These are phyloP conservation scores for Steromphala cineraria DNA, from an alignment of 2,888 invertebrate genomes.

Conservation along the genomic window DNA sequence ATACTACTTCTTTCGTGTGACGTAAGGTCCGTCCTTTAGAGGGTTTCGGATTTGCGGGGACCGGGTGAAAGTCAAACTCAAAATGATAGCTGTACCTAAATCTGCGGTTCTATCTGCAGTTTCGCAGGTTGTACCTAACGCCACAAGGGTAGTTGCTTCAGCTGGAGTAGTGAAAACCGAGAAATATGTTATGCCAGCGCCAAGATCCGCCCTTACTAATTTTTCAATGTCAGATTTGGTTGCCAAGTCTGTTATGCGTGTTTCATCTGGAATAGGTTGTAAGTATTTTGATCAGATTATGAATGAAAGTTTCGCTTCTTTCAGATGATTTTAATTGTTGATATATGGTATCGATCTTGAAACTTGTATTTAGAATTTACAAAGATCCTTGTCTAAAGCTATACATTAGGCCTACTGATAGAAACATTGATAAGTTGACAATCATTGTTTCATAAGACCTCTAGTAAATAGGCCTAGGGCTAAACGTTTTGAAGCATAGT, in stretches of 20 bases:
- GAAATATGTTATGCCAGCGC: conserved; percentile 34
- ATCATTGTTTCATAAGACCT: background rate
- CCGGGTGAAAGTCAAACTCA: conserved; percentile 24
- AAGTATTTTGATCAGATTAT: background rate
- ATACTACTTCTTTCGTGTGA: background rate
- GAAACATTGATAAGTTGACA: background rate
- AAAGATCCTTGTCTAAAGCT: background rate
- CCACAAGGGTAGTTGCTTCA: conserved; percentile 44
- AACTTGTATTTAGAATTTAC: background rate
- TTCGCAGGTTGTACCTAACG: conserved; percentile 53
- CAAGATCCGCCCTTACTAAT: conserved; percentile 29
- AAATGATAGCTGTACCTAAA: conserved; percentile 56
- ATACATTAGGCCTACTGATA: too few species aligned
- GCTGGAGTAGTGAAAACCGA: conserved; percentile 39
- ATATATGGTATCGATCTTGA: background rate
- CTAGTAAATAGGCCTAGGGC: too few species aligned
- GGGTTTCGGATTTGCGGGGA: background rate
- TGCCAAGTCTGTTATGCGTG: conserved; percentile 28
- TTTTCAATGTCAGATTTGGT: conserved; percentile 33
- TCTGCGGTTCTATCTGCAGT: conserved; percentile 52
- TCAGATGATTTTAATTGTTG: background rate
- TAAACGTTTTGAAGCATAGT: too few species aligned
- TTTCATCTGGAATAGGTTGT: conserved; percentile 32
- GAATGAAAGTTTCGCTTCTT: background rate
- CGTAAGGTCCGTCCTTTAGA: conserved; percentile 25